Evolutionary conservation across 2,888 invertebrate genomes (phyloP), one percentile per base, ranked within the genome.

Genomic region (Junonia oenone): DNA sequence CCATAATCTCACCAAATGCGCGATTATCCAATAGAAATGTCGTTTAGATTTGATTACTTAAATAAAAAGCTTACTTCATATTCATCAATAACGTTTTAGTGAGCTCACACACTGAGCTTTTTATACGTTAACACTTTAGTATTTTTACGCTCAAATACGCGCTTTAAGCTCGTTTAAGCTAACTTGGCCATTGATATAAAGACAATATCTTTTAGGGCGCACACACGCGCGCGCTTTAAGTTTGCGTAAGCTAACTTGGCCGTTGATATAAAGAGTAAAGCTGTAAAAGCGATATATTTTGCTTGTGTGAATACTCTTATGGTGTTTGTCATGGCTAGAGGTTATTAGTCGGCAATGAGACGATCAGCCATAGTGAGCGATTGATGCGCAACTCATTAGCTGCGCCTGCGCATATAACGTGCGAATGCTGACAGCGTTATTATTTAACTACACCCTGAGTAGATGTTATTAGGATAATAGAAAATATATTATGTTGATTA

Each of bases 281-380:
- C n/a, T n/a, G n/a, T n/a, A n/a, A n/a, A n/a, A n/a, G n/a, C n/a
- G n/a, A n/a, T n/a, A n/a, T n/a, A n/a, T n/a, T n/a, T n/a, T n/a
- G n/a, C 22, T 3, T 22, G 3, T 22, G 22, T 22, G 2, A 22
- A 22, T 5, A 5, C 22, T 5, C 6, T 15, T 29, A 38, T 15
- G 8, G 2, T 9, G 29, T 50, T 50, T 29, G 50, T 50, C 50
- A 40, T 40, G 29, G 43, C n/a, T n/a, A n/a, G 38, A 29, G 31
- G 45, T 33, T 11, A 19, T 51, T 53, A 40, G 40, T n/a, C 17
- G 38, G 45, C 37, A 54, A 35, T 56, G 52, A 51, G 45, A 33
- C 50, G 45, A 55, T 51, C 45, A 51, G 17, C 46, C 40, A 56
- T 53, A 13, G 46, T 47, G 56, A 56, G 40, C 40, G 27, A 50